Evolutionary conservation across 1,140 invertebrate genomes (phyloP), one percentile per base, ranked within the genome.

Genomic region (Lordiphosa clarofinis): DNA sequence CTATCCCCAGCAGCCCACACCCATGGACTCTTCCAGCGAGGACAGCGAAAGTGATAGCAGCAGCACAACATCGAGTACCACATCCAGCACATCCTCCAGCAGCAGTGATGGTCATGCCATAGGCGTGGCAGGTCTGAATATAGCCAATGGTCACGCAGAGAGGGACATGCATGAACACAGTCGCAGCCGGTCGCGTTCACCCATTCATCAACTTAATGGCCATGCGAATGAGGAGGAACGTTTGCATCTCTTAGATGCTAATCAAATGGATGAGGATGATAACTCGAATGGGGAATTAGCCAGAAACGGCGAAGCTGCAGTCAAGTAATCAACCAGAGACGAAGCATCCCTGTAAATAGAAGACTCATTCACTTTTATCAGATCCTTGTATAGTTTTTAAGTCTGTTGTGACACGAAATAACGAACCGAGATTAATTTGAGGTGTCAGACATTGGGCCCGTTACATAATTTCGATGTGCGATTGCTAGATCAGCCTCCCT

Each of bases 1-100:
- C 72, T 0, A 46, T 33, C 64, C 38, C n/a, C 70, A 56, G 35
- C 73, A 82, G 48, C 78, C 87, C 4, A 88, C 87, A 4, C 74
- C 78, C 1, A 88, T 88, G 87, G 86, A 87, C 42, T 88, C 87
- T 2, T 81, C 87, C 4, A 88, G 87, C 54, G 87, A 88, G 46
- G 87, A 88, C 28, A 88, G 87, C 56, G 87, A 88, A 62, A 88
- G 87, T 60, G 87, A 88, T 52, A 88, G 87, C 59, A 88, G 87
- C 42, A 87, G 84, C 44, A 59, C 81, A 8, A 87, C 81, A 19
- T 88, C 87, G 1, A 76, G 53, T 10, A 86, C 82, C 19, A 87
- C 87, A 31, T 87, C 72, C 28, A 74, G 65, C 4, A 71, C 79
- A n/a, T 68, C 73, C 0, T 82, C 78, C 4, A 57, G 48, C 40